Base-by-base conservation (phyloP, 1,140 invertebrate species). In the Sinella curviseta region DNA sequence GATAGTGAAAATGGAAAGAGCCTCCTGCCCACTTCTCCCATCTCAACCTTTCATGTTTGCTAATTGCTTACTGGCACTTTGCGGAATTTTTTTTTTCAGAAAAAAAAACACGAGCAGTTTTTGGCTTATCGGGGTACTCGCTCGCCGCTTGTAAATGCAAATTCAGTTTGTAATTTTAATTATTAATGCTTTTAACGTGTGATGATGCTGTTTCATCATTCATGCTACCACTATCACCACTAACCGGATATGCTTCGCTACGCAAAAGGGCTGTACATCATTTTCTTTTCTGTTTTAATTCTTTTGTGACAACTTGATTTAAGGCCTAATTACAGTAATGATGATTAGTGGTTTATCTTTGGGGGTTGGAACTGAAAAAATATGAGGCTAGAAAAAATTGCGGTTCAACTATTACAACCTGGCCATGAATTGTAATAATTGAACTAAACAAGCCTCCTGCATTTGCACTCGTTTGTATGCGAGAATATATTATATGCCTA, bases 401-500 rank as follows among this genome's bases (percentile, higher is more conserved):
- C 55, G 65, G 65, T 70, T 70, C 65, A 70, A 8, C 31, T 70
- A 70, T 70, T 70, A 70, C 65, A 70, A 70, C 26, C 31, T 70
- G 65, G 65, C 65, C 65, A 70, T 70, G 65, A 70, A 70, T 70
- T 70, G 65, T 70, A 70, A 70, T 70, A 33, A 33, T 33, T 70
- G 26, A 70, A 70, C 65, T n/a, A 12, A 60, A 60, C 55, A 24
- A 60, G 55, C 55, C 55, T 48, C n/a, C n/a, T 48, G 17, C 39
- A 48, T 17, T 48, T 48, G 39, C 17, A 48, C 39, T 48, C 4
- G 17, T 48, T n/a, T n/a, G n/a, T n/a, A n/a, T n/a, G n/a, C n/a
- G n/a, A n/a, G n/a, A n/a, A n/a, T n/a, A n/a, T n/a, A n/a, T n/a
- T n/a, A n/a, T n/a, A n/a, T n/a, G n/a, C n/a, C n/a, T n/a, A n/a